A percentile compares a stretch with the other conserved stretches of the same genome.
Conservation (phyloP, 2,888 invertebrate genomes). For the Drosophila subsilvestris region DNA sequence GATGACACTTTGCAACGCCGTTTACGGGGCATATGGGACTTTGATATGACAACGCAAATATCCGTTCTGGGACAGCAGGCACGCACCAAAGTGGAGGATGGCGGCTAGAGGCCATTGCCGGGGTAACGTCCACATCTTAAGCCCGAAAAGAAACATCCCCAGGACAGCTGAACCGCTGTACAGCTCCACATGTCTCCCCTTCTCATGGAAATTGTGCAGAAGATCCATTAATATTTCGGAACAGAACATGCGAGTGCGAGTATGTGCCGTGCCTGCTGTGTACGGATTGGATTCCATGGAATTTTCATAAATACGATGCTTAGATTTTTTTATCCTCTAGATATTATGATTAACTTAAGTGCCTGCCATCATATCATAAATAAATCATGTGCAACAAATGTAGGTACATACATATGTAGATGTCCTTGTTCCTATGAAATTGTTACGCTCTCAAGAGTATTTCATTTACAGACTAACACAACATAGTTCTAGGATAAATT, state of each 20-base stretch:
- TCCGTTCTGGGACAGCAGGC: slow-evolving; percentile 74
- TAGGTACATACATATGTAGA: no score
- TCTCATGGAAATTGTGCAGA: not conserved
- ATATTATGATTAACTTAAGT: not conserved
- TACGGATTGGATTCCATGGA: not conserved
- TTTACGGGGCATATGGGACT: slow-evolving; percentile 84
- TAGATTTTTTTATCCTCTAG: not conserved
- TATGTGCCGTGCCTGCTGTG: not conserved
- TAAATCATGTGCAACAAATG: not conserved
- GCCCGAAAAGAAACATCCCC: slow-evolving; percentile 7
- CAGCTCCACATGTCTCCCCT: not conserved
- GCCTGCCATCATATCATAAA: not conserved
- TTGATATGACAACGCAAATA: slow-evolving; percentile 83
- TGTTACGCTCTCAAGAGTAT: no score
- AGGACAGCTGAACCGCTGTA: not conserved
- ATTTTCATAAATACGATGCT: not conserved
- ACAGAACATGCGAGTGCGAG: not conserved
- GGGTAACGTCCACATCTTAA: slow-evolving; percentile 35
- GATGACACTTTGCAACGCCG: slow-evolving; percentile 74
- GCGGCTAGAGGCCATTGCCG: slow-evolving; percentile 15
- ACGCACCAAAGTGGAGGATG: slow-evolving; percentile 58
- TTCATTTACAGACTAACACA: no score
- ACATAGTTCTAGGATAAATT: no score
- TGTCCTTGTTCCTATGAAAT: no score
- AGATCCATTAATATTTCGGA: not conserved